phyloP scores from a whole-genome alignment of 1,140 invertebrate species.

The Anagrus nilaparvatae region DNA sequence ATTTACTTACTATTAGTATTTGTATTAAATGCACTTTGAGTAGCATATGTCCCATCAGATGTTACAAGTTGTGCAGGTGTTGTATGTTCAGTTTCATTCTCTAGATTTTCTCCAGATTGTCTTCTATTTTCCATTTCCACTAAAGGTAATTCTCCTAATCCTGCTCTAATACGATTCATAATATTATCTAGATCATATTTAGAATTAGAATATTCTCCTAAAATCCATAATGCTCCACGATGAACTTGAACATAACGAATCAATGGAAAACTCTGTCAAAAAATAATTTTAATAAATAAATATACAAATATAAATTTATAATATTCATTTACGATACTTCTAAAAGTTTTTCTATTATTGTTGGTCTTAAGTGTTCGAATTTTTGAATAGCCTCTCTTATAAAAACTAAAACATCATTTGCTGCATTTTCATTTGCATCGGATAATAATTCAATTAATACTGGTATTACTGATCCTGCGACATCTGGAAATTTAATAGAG shows the following conservation, averaged over 20 bases:
- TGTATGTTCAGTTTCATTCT: constrained; percentile 37
- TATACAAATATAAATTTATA: no score
- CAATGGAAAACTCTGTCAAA: constrained; percentile 59
- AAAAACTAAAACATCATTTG: constrained; percentile 90
- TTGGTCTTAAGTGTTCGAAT: constrained; percentile 69
- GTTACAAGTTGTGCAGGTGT: constrained; percentile 67
- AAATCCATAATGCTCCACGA: constrained; percentile 92
- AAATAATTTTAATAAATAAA: no score
- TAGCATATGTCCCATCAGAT: constrained; percentile 97
- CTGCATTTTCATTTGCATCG: constrained; percentile 79
- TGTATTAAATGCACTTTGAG: constrained; percentile 91
- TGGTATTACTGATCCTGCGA: constrained; percentile 86
- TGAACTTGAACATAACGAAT: constrained; percentile 83
- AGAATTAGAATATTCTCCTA: constrained; percentile 87
- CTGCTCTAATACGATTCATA: constrained; percentile 62
- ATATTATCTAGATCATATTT: constrained; percentile 71
- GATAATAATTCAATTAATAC: constrained; percentile 93
- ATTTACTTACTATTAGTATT: constrained; percentile 36
- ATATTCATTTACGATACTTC: no score
- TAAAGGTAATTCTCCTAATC: constrained; percentile 80
- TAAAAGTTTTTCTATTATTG: constrained; percentile 56
- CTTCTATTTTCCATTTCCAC: constrained; percentile 79
- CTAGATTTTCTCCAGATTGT: constrained; percentile 52
- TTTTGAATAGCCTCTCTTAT: constrained; percentile 90
- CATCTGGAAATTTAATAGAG: constrained; percentile 96